These are phyloP conservation scores for Panthera tigris DNA, from an alignment of 2,113 vertebrate genomes.

Conservation along the genomic window DNA sequence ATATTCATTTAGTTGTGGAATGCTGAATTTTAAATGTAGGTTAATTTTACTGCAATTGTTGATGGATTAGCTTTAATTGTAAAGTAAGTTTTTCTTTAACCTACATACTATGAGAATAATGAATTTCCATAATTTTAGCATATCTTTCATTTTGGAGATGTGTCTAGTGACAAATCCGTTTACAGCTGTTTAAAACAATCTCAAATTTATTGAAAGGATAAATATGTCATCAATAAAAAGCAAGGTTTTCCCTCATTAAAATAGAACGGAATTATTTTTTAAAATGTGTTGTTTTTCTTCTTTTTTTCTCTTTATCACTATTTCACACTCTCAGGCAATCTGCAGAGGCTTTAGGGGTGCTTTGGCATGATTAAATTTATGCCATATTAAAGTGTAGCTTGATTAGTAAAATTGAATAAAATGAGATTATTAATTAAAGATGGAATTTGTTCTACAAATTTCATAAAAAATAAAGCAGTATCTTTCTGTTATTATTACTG, in stretches of 20 bases:
- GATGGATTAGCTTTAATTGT: conserved; percentile 40
- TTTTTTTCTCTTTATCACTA: not conserved
- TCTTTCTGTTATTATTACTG: conserved; percentile 56
- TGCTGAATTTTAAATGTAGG: conserved; percentile 47
- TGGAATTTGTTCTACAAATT: conserved; percentile 67
- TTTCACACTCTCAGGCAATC: conserved; percentile 44
- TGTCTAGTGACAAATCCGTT: not conserved
- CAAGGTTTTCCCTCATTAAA: not conserved
- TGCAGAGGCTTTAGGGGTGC: not conserved
- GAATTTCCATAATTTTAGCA: conserved; percentile 32
- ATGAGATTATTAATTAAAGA: conserved; percentile 69
- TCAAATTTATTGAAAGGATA: not conserved
- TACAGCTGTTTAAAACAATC: not conserved
- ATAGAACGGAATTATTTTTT: not conserved
- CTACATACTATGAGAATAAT: not conserved
- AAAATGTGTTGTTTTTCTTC: not conserved
- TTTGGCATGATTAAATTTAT: conserved; percentile 69
- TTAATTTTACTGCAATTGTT: conserved; percentile 28
- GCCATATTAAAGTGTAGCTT: conserved; percentile 61
- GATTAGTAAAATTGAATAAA: conserved; percentile 74
- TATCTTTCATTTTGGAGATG: not conserved
- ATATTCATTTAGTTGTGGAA: conserved; percentile 30
- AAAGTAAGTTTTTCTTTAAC: not conserved
- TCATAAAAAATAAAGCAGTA: conserved; percentile 57
- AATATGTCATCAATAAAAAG: not conserved